phyloP scores from a whole-genome alignment of 2,888 invertebrate genomes.

The Drosophila multiciliata region DNA sequence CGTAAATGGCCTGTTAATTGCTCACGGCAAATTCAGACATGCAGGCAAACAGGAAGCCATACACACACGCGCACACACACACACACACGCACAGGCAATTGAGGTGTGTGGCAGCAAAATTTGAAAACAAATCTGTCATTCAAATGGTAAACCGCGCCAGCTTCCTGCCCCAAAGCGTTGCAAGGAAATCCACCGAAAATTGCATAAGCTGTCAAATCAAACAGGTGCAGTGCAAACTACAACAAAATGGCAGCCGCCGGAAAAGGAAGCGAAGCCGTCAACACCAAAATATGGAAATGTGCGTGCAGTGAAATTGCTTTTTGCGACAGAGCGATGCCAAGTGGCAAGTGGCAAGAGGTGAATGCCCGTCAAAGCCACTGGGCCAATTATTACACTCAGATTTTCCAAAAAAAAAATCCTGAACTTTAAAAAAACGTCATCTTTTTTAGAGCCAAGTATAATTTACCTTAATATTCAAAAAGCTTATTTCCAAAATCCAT shows the following conservation, averaged over 20 bases:
- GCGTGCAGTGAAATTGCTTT: constrained; percentile 64
- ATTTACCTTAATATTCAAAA: not conserved
- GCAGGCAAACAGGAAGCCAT: not conserved
- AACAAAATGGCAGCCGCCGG: constrained; percentile 49
- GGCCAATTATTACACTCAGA: constrained; percentile 37
- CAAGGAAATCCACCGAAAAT: constrained; percentile 25
- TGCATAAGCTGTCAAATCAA: constrained; percentile 41
- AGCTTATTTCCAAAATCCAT: not conserved
- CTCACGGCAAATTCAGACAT: constrained; percentile 11
- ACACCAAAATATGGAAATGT: constrained; percentile 55
- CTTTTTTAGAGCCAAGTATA: not conserved
- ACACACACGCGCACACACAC: constrained; percentile 4
- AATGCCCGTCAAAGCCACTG: not conserved
- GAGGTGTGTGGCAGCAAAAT: constrained; percentile 17
- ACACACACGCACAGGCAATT: not conserved
- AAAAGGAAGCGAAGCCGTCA: constrained; percentile 43
- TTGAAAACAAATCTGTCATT: constrained; percentile 18
- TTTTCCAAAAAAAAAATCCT: not conserved
- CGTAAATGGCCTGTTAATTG: constrained; percentile 69
- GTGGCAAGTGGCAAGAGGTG: not conserved
- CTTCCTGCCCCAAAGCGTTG: constrained; percentile 5
- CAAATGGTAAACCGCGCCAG: constrained; percentile 2
- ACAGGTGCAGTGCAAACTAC: constrained; percentile 44
- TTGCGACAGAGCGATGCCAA: constrained; percentile 1
- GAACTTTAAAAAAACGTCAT: not conserved